Percentiles rank a stretch among this genome's conserved stretches.
Conservation (phyloP, 1,140 invertebrate genomes). For the Caenorhabditis latens region DNA sequence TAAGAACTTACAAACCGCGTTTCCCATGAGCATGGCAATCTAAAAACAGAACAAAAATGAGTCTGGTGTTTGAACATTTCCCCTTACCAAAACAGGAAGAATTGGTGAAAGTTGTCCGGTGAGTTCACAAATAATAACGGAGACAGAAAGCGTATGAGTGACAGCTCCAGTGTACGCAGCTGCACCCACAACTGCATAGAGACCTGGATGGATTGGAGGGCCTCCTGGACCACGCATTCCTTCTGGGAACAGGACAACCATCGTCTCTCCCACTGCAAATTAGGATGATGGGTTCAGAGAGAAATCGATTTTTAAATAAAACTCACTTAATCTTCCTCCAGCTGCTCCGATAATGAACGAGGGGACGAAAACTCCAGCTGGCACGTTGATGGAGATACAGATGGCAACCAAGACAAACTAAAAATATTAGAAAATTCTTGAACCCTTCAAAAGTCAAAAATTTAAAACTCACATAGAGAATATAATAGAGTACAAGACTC, state of each 20-base stretch:
- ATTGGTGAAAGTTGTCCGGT: conserved; percentile 96
- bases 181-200: conserved; percentile 80
- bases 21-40: conserved; percentile 91
- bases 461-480: conserved; percentile 78
- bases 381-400: conserved; percentile 92
- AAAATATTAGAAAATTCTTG: conserved; percentile 26
- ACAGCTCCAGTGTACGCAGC: conserved; percentile 77
- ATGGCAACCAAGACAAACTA: conserved; percentile 93
- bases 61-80: background rate
- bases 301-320: background rate
- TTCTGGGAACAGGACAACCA: conserved; percentile 91
- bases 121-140: conserved; percentile 97
- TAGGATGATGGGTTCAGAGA: background rate
- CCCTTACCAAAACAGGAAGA: conserved; percentile 87
- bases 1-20: conserved; percentile 90
- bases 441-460: background rate
- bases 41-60: conserved; percentile 57
- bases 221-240: conserved; percentile 84
- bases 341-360: conserved; percentile 90
- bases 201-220: conserved; percentile 85
- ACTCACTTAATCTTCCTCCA: conserved; percentile 51
- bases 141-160: conserved; percentile 96
- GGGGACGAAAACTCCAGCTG: conserved; percentile 93
- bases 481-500: conserved; percentile 85
- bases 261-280: conserved; percentile 79